Evolutionary conservation across 2,888 invertebrate species (phyloP), one percentile per base, ranked within the genome.

Genomic region (Cotesia congregata): DNA sequence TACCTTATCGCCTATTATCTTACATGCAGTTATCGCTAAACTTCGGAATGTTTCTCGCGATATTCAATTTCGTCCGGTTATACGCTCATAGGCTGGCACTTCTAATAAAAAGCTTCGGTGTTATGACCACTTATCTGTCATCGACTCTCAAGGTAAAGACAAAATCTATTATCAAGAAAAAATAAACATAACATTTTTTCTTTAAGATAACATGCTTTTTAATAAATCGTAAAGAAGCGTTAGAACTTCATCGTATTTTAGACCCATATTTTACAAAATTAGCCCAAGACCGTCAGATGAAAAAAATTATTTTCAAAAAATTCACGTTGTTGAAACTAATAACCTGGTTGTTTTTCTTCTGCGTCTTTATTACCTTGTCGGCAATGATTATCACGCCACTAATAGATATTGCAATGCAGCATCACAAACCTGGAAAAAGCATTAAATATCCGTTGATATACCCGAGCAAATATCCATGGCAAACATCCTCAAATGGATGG

Each of bases 381-480:
- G 20, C 7, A 7, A 64, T 39, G 38, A 17, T 39, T 6, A 39
- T 72, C 6, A 69, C 76, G 0, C 61, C 77, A 6, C 1, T 80
- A 17, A 61, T 79, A 1, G 70, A 69, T 5, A 76, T 80, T 65
- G 68, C 76, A 39, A 17, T 20, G 6, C 64, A 72, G 39, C 61
- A 67, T 5, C 61, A 65, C 39, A 72, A 67, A 60, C 68, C 75
- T 3, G 40, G 9, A 0, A 39, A 80, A 30, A 40, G 67, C 2
- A 67, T 62, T 2, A 71, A 76, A 62, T 80, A 80, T 61, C 15
- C 69, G 1, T 67, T 80, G 1, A 77, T 80, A 1, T 50, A 77
- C 4, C 80, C 80, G 1, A 73, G 60, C 0, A 78, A 77, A 41
- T 82, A 80, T 60, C 84, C 82, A 0, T 83, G 83, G 81, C 40